Percentiles rank a stretch among this genome's conserved stretches.
These are phyloP conservation scores for Fringilla coelebs DNA, from an alignment of 2,797 vertebrate genomes.

Conservation along the genomic window DNA sequence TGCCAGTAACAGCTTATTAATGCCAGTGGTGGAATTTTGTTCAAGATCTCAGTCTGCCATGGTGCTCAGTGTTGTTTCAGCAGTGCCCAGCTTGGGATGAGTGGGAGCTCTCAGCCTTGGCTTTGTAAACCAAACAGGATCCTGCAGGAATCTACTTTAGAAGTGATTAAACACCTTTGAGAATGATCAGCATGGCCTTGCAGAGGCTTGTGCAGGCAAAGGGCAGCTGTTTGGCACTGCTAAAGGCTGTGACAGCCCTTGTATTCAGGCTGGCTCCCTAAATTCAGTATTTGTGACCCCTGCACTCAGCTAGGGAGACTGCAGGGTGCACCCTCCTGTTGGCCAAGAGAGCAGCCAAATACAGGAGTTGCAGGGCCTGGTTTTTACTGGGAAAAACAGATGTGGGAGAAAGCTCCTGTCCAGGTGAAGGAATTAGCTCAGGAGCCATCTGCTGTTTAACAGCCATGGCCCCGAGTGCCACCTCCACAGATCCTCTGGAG, in stretches of 20 bases:
- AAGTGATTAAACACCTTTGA: not conserved
- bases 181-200: not conserved
- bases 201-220: not conserved
- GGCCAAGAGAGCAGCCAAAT: not conserved
- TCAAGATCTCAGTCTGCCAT: rapidly evolving
- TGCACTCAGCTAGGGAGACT: rapidly evolving
- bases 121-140: not conserved
- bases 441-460: not conserved
- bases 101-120: not conserved
- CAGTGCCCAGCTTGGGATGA: not conserved
- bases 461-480: not conserved
- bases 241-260: not conserved
- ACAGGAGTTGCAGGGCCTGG: not conserved
- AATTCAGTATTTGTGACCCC: not conserved
- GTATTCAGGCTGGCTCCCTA: not conserved
- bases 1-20: not conserved
- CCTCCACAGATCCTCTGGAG: not conserved
- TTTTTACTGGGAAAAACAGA: not conserved
- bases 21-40: not conserved
- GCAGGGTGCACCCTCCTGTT: not conserved
- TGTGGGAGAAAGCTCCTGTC: not conserved
- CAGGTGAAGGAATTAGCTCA: not conserved
- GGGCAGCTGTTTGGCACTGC: not conserved
- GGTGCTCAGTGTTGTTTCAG: not conserved
- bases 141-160: too few relatives aligned